phyloP scores from a whole-genome alignment of 1,140 invertebrate species.

The Lepidostoma basale region DNA sequence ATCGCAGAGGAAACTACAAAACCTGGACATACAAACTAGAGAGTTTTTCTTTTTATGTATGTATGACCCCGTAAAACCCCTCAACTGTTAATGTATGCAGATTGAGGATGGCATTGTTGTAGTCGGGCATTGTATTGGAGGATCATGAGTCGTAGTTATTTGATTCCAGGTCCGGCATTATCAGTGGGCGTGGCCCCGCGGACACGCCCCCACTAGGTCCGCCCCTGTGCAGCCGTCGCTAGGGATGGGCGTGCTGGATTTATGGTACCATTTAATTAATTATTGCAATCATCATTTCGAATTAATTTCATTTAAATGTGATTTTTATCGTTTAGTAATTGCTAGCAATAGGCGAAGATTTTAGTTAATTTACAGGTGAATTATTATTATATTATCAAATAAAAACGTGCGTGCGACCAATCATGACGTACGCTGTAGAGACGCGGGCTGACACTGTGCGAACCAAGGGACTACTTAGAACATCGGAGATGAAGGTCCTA shows the following conservation, averaged over 20 bases:
- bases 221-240: constrained; percentile 2
- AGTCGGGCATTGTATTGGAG: constrained; percentile 3
- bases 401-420: too few species aligned
- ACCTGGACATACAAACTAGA: too few species aligned
- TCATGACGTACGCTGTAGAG: too few species aligned
- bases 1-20: too few species aligned
- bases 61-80: background rate
- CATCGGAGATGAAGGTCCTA: too few species aligned
- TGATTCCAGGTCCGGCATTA: background rate
- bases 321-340: background rate
- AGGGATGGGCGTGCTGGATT: background rate
- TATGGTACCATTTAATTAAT: too few species aligned
- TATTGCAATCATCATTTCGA: background rate
- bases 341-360: too few species aligned
- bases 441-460: too few species aligned
- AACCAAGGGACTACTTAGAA: too few species aligned
- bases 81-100: constrained; percentile 17
- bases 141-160: constrained; percentile 1
- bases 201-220: constrained; percentile 7
- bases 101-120: constrained; percentile 15
- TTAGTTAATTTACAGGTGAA: too few species aligned
- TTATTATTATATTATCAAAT: too few species aligned
- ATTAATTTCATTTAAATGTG: background rate
- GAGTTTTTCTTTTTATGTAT: too few species aligned
- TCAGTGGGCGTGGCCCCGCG: constrained; percentile 7